These are phyloP conservation scores for Ephydatia muelleri DNA, from an alignment of 37 sponge, comb jelly and placozoan species.

Conservation along the genomic window DNA sequence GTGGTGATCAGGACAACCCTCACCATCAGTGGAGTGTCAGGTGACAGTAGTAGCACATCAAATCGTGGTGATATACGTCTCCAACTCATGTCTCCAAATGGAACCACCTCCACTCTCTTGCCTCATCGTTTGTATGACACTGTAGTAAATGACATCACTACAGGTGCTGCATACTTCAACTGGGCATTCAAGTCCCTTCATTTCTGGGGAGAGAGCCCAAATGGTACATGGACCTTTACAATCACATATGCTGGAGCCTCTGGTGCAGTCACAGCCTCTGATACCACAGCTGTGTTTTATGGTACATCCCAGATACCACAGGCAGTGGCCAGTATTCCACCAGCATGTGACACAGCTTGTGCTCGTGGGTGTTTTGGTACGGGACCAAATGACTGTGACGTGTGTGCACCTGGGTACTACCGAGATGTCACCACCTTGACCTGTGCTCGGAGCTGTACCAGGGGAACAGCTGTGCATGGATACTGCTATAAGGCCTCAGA, in stretches of 20 bases:
- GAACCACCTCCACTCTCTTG: conserved; percentile 60
- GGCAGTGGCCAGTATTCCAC: conserved; percentile 32
- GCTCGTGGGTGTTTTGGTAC: conserved; percentile 27
- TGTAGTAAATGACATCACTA: neutral
- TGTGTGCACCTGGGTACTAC: neutral
- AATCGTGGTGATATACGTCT: conserved; percentile 68
- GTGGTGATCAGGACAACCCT: conserved; percentile 16
- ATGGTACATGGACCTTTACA: conserved; percentile 43
- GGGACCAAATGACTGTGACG: conserved; percentile 14
- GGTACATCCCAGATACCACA: conserved; percentile 34
- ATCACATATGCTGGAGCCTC: neutral
- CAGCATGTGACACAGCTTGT: conserved; percentile 39
- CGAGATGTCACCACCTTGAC: conserved; percentile 6
- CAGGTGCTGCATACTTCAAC: conserved; percentile 17
- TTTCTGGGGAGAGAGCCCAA: conserved; percentile 65
- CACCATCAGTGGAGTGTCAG: neutral
- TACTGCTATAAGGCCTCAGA: conserved; percentile 4
- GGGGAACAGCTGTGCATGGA: neutral
- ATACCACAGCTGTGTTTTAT: conserved; percentile 20
- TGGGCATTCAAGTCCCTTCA: conserved; percentile 73
- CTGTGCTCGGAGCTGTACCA: conserved; percentile 6
- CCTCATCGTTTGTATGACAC: conserved; percentile 36
- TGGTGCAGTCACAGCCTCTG: conserved; percentile 16
- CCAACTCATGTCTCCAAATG: conserved; percentile 61
- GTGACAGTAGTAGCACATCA: neutral